Conservation (phyloP, 2,113 vertebrate genomes). For the Prietella phreatophila region DNA sequence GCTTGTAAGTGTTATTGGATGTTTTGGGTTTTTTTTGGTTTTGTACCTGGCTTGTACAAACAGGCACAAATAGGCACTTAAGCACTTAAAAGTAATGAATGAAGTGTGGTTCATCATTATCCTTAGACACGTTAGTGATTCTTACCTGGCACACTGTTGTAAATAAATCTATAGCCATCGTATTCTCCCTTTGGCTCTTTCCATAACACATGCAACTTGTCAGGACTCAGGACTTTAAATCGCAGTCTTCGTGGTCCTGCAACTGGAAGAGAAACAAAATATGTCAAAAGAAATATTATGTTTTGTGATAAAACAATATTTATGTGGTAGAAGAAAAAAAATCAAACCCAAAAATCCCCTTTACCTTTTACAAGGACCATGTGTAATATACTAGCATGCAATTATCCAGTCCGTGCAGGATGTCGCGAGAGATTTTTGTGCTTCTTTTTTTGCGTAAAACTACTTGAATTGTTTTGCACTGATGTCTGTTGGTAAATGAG, state of each 20-base stretch:
- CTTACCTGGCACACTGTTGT: slow-evolving; percentile 70
- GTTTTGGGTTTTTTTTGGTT: neutral
- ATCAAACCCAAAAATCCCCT: neutral
- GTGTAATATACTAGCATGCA: neutral
- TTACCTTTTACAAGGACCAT: neutral
- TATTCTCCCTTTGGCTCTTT: slow-evolving; percentile 75
- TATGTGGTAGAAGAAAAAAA: neutral
- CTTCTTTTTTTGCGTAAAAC: too few species aligned
- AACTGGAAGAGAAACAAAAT: slow-evolving; percentile 63
- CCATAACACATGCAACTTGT: slow-evolving; percentile 70
- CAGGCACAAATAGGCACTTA: slow-evolving; percentile 15
- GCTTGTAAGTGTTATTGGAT: slow-evolving; percentile 3
- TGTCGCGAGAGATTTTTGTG: too few species aligned
- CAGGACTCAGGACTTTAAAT: slow-evolving; percentile 69
- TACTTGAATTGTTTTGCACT: too few species aligned
- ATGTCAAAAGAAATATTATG: slow-evolving; percentile 7
- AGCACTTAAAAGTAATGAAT: slow-evolving; percentile 7
- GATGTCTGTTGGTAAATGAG: too few species aligned
- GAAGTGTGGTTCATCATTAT: neutral
- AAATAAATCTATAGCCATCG: slow-evolving; percentile 74
- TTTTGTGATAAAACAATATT: neutral
- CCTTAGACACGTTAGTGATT: neutral
- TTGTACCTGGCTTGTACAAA: neutral
- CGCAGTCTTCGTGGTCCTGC: slow-evolving; percentile 69
- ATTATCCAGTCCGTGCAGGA: neutral